These are phyloP conservation scores for Oenanthe oenanthe DNA, from an alignment of 2,113 vertebrate genomes.

Conservation along the genomic window DNA sequence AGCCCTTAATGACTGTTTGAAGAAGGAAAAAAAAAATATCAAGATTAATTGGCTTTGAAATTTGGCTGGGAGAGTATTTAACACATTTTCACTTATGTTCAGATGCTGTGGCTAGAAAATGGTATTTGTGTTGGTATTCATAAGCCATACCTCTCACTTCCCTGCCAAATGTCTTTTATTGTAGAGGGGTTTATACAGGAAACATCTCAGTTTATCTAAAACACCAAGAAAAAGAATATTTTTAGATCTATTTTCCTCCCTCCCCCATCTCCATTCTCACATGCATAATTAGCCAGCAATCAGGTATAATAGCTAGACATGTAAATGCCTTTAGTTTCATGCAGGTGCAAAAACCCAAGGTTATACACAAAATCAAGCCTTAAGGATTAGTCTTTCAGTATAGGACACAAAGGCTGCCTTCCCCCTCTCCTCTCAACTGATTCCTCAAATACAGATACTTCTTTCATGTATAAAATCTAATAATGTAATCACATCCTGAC, in stretches of 20 bases:
- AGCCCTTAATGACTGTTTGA: not conserved
- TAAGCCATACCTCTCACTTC: not conserved
- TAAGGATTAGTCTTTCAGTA: slow-evolving; percentile 10
- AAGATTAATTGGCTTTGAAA: slow-evolving; percentile 26
- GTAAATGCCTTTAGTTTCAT: slow-evolving; percentile 47
- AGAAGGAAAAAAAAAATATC: not conserved
- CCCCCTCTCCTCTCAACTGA: not conserved
- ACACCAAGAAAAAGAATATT: not conserved
- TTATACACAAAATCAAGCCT: slow-evolving; percentile 46
- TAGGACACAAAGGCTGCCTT: slow-evolving; percentile 17
- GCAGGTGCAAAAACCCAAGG: slow-evolving; percentile 54
- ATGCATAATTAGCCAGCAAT: slow-evolving; percentile 61
- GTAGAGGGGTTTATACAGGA: not conserved
- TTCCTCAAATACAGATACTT: not conserved
- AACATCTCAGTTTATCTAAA: slow-evolving; percentile 12
- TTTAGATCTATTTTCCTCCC: slow-evolving; percentile 24
- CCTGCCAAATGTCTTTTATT: not conserved
- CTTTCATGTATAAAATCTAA: slow-evolving; percentile 2
- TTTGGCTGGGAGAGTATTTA: not conserved
- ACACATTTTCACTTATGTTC: not conserved
- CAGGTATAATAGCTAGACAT: slow-evolving; percentile 59
- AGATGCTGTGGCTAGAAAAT: slow-evolving; percentile 13
- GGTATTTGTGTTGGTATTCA: not conserved
- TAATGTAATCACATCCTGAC: not conserved
- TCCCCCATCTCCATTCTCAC: slow-evolving; percentile 16